These are phyloP conservation scores for Carassius carassius DNA, from an alignment of 2,113 vertebrate genomes.

Conservation along the genomic window DNA sequence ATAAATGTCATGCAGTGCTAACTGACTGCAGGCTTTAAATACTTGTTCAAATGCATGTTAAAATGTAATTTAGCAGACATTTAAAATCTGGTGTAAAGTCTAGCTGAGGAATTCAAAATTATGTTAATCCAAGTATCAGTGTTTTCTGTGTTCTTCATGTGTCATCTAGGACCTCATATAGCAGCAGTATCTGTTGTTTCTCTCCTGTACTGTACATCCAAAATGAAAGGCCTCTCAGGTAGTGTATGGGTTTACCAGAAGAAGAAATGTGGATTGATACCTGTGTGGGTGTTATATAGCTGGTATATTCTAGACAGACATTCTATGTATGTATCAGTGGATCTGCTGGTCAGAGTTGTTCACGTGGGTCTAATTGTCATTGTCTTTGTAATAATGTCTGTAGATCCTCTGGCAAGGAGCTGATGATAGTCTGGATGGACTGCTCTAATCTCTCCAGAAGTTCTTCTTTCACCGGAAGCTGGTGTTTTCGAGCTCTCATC, in stretches of 20 bases:
- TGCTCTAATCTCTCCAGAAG: conserved; percentile 73
- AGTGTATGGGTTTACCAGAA: conserved; percentile 7
- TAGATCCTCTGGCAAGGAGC: conserved; percentile 84
- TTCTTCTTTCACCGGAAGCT: conserved; percentile 81
- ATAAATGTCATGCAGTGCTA: neutral
- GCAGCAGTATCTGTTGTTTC: neutral
- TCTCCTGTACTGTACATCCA: conserved; percentile 8
- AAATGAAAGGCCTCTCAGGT: conserved; percentile 26
- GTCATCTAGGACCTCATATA: neutral
- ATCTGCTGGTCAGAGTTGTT: neutral
- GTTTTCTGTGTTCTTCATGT: conserved; percentile 10
- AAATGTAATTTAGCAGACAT: neutral
- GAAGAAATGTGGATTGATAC: neutral
- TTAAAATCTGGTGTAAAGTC: neutral
- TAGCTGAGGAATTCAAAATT: neutral
- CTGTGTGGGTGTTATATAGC: neutral
- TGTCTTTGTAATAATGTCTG: conserved; percentile 78
- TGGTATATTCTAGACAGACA: neutral
- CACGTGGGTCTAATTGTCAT: conserved; percentile 57
- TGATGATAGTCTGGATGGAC: conserved; percentile 73
- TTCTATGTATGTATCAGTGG: neutral
- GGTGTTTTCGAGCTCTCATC: conserved; percentile 79
- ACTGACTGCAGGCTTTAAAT: conserved; percentile 16
- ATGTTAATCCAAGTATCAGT: neutral
- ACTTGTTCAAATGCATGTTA: neutral